Evolutionary conservation across 2,797 vertebrate genomes (phyloP), one percentile per base, ranked within the genome.

Genomic region (Clarias platycephalus): DNA sequence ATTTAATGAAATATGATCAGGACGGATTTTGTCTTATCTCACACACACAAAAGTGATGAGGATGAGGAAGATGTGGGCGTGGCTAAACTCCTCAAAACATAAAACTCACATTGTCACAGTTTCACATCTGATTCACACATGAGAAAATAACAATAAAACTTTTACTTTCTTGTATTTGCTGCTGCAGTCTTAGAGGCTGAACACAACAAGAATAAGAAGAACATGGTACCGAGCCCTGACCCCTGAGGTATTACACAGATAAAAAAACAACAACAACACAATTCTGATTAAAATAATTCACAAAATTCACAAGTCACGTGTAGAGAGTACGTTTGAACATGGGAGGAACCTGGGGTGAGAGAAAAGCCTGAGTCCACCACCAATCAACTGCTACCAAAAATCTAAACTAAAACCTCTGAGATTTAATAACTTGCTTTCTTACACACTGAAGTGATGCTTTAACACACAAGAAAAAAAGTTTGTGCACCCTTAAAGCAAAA

Each of bases 111-210:
- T 72, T 58, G 3, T 31, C 49, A 20, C 60, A 78, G 70, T 34
- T 58, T 58, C 74, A 58, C 72, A 22, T 9, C 3, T 12, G 74
- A 60, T 78, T 78, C 66, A 81, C 34, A 81, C 34, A 67, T 20
- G 0, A 84, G 16, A 12, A 20, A 40, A 76, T 6, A 57, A 37
- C 53, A 44, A 72, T 26, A 62, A 77, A n/a, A 49, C 24, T 0
- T 67, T 31, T 53, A 44, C 58, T 63, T 77, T 26, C 34, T 31
- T 80, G 55, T 28, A 84, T 37, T 40, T 57, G 13, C 60, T 16
- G 63, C 64, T 78, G 77, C 77, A 78, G 81, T 86, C 79, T 63
- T 75, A 26, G 0, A 26, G 58, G 80, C 83, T 57, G 60, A 64
- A 53, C 10, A 64, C 22, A 24, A 24, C 18, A 62, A 58, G 58